Evolutionary conservation across 2,797 vertebrate species (phyloP).

Genomic region (Pipistrellus pygmaeus): DNA sequence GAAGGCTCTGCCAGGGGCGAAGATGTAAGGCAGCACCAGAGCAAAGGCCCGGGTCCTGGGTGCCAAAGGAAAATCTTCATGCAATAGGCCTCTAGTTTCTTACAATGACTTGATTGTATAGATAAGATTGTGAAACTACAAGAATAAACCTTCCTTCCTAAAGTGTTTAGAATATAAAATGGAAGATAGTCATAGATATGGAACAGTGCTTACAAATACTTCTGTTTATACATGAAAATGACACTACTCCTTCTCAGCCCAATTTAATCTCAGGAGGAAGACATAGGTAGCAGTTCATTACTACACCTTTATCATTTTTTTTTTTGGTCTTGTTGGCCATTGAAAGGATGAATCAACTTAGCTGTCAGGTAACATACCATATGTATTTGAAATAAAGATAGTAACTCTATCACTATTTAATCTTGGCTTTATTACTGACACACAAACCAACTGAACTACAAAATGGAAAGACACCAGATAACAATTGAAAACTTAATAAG

Average conservation of each 20-base stretch:
- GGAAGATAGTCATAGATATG: neutral
- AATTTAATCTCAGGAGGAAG: neutral
- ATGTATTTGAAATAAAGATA: constrained; percentile 15
- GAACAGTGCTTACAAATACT: neutral
- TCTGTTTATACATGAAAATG: neutral
- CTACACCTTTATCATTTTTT: neutral
- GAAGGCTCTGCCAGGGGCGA: too few relatives aligned
- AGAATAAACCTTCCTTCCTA: neutral
- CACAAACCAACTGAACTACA: neutral
- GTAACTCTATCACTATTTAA: neutral
- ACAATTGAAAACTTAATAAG: neutral
- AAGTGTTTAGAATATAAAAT: constrained; percentile 27
- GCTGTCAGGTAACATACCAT: neutral
- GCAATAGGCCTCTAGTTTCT: neutral
- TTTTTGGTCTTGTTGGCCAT: neutral
- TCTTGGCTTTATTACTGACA: neutral
- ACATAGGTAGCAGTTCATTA: neutral
- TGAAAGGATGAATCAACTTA: neutral
- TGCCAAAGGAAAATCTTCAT: too few relatives aligned
- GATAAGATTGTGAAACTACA: neutral
- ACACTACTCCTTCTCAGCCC: neutral
- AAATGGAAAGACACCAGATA: neutral
- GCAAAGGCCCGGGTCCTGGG: too few relatives aligned
- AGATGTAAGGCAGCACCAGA: too few relatives aligned
- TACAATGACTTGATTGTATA: neutral